Evolutionary conservation across 2,888 invertebrate genomes (phyloP).

Genomic region (Hypena proboscidalis): DNA sequence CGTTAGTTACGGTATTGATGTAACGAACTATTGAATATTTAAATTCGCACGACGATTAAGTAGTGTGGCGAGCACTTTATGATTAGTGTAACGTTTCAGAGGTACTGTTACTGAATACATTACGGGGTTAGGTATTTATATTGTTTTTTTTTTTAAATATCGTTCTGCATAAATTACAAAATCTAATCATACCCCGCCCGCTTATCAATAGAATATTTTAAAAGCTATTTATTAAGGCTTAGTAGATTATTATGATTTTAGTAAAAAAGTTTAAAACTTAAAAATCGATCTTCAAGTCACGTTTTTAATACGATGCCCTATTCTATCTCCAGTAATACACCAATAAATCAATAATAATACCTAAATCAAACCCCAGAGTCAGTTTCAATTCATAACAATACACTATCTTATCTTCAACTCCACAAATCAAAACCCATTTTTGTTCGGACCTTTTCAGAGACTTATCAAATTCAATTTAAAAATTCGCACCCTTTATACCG

Average conservation of each 20-base stretch:
- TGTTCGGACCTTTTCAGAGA: slow-evolving; percentile 52
- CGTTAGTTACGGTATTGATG: slow-evolving; percentile 66
- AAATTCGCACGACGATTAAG: slow-evolving; percentile 73
- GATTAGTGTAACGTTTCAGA: slow-evolving; percentile 14
- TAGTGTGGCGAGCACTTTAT: slow-evolving; percentile 23
- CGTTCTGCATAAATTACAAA: too few relatives aligned
- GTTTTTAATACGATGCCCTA: too few relatives aligned
- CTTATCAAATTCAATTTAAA: slow-evolving; percentile 66
- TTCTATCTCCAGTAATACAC: too few relatives aligned
- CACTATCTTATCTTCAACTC: slow-evolving; percentile 59
- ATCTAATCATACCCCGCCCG: too few relatives aligned
- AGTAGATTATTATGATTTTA: too few relatives aligned
- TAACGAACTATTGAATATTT: slow-evolving; percentile 73
- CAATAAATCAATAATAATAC: slow-evolving; percentile 17
- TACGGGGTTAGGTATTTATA: too few relatives aligned
- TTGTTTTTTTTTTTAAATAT: too few relatives aligned
- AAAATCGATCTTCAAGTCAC: too few relatives aligned
- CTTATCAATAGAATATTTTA: too few relatives aligned
- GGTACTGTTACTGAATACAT: neutral
- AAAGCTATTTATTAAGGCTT: too few relatives aligned
- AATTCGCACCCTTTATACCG: slow-evolving; percentile 62
- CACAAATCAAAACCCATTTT: slow-evolving; percentile 64
- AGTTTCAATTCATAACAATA: slow-evolving; percentile 48
- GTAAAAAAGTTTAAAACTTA: too few relatives aligned
- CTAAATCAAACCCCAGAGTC: slow-evolving; percentile 19